Evolutionary conservation across 2,888 invertebrate genomes (phyloP).

Genomic region (Mongoloraphidia duomilia): DNA sequence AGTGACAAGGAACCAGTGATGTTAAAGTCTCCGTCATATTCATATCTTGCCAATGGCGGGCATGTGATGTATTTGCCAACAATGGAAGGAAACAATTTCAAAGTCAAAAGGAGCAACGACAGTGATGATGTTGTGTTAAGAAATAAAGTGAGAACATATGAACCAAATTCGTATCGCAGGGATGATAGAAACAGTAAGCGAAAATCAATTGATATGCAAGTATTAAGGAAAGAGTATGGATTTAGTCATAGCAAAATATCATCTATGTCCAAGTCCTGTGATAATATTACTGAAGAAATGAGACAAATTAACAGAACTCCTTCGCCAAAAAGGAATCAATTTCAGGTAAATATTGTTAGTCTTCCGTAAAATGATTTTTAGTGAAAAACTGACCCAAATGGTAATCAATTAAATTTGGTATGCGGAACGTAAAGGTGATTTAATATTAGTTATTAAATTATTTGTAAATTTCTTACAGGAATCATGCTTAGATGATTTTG

Average conservation of each 20-base stretch:
- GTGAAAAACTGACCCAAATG: too few species aligned
- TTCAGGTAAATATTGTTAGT: too few species aligned
- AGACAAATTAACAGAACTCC: slow-evolving; percentile 7
- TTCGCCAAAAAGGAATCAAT: slow-evolving; percentile 8
- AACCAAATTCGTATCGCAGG: background rate
- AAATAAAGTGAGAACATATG: background rate
- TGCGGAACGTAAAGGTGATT: too few species aligned
- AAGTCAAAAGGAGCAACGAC: too few species aligned
- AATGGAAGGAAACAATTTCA: background rate
- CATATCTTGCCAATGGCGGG: slow-evolving; percentile 48
- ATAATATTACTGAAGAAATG: slow-evolving; percentile 26
- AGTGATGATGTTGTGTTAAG: background rate
- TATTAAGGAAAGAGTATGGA: background rate
- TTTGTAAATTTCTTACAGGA: background rate
- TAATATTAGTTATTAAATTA: too few species aligned
- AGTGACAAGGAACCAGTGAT: slow-evolving; percentile 3
- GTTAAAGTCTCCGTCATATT: slow-evolving; percentile 23
- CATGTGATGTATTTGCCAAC: slow-evolving; percentile 60
- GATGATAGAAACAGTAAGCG: slow-evolving; percentile 1
- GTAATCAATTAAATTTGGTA: too few species aligned
- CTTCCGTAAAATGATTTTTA: too few species aligned
- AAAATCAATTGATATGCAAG: slow-evolving; percentile 2
- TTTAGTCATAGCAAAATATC: slow-evolving; percentile 11
- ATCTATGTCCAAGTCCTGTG: slow-evolving; percentile 32
- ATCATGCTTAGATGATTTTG: slow-evolving; percentile 12